Percentiles rank a stretch among this genome's conserved stretches.
Conservation (phyloP, 1,140 invertebrate genomes). For the Riptortus pedestris region DNA sequence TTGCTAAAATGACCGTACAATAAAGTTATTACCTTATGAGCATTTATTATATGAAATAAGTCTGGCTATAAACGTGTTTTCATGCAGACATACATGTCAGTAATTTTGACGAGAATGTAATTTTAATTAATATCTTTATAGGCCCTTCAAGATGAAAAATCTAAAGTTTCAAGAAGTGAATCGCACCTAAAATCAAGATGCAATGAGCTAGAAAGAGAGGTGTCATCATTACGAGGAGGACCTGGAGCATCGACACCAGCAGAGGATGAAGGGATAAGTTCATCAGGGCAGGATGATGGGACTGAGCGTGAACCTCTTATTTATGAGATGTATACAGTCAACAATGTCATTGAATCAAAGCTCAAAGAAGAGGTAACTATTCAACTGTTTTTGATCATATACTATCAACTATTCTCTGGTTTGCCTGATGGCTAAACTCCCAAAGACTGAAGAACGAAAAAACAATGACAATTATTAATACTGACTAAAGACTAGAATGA, state of each 20-base stretch:
- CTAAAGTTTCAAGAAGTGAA: conserved; percentile 60
- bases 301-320: conserved; percentile 46
- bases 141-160: conserved; percentile 69
- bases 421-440: no score
- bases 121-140: no score
- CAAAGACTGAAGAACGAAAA: no score
- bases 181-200: conserved; percentile 64
- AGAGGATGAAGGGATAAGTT: conserved; percentile 76
- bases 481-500: no score
- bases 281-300: conserved; percentile 48
- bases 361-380: conserved; percentile 26
- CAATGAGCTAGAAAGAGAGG: conserved; percentile 52
- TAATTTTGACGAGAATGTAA: no score
- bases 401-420: no score
- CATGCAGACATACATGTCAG: no score
- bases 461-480: no score
- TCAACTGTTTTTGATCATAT: not conserved
- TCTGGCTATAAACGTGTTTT: no score
- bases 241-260: conserved; percentile 54
- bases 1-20: no score
- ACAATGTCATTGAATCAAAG: conserved; percentile 41
- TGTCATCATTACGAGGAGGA: conserved; percentile 36
- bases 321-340: conserved; percentile 49
- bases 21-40: no score
- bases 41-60: no score